These are phyloP conservation scores for Dysmachus trigonus DNA, from an alignment of 2,888 invertebrate genomes.

Conservation along the genomic window DNA sequence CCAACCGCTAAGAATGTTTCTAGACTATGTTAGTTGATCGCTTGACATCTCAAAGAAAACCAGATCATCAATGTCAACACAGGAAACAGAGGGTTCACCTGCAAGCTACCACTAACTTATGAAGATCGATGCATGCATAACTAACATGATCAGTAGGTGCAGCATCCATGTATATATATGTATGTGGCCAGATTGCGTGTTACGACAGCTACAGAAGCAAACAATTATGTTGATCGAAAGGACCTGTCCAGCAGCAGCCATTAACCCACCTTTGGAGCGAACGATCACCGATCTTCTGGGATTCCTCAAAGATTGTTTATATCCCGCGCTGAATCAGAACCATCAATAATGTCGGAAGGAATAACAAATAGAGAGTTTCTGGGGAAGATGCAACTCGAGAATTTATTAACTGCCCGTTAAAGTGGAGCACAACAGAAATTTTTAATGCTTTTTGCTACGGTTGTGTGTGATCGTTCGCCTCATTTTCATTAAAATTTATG, in stretches of 20 bases:
- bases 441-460: background rate
- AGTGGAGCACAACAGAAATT: background rate
- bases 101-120: background rate
- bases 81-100: background rate
- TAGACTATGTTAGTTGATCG: background rate
- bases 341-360: background rate
- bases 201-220: background rate
- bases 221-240: background rate
- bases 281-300: constrained; percentile 1
- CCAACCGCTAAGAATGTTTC: background rate
- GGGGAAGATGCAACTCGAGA: background rate
- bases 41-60: background rate
- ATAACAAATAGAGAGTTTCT: background rate
- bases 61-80: background rate
- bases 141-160: background rate
- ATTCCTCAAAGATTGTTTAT: background rate
- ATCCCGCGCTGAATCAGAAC: background rate
- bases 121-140: background rate
- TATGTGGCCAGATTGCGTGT: background rate
- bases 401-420: constrained; percentile 23
- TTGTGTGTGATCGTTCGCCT: background rate
- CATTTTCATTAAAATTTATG: background rate
- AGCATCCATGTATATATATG: background rate
- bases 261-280: background rate
- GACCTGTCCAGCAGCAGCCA: background rate